A percentile compares a stretch with the other conserved stretches of the same genome.
These are phyloP conservation scores for Lophura nycthemera DNA, from an alignment of 2,113 vertebrate species.

Conservation along the genomic window DNA sequence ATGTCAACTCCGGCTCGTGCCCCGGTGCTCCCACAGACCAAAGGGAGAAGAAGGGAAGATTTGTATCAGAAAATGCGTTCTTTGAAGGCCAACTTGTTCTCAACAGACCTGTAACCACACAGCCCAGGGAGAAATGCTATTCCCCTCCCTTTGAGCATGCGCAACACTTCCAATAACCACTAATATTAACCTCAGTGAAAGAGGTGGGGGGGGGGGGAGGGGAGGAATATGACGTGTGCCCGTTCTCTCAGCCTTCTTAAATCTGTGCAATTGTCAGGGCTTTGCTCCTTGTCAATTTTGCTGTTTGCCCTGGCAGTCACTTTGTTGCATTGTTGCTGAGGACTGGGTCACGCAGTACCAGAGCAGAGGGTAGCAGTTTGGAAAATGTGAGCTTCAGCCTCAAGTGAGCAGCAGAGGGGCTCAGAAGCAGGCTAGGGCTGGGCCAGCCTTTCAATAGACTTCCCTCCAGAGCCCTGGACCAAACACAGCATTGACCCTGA, in stretches of 20 bases:
- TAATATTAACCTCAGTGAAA: neutral
- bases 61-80: neutral
- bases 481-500: conserved; percentile 22
- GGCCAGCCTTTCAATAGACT: neutral
- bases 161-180: neutral
- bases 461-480: neutral
- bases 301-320: conserved; percentile 21
- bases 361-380: no score
- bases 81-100: conserved; percentile 24
- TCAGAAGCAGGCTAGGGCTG: neutral
- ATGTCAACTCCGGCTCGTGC: conserved; percentile 29
- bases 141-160: neutral
- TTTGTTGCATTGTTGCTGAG: neutral
- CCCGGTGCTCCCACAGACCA: neutral
- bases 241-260: neutral
- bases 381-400: neutral
- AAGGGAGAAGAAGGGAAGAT: conserved; percentile 2
- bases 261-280: neutral
- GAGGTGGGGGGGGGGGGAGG: neutral
- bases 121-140: neutral
- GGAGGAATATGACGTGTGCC: neutral
- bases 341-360: neutral
- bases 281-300: neutral
- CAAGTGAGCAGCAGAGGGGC: neutral
- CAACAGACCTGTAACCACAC: neutral